Percentiles rank a stretch among this genome's conserved stretches.
phyloP scores from a whole-genome alignment of 1,140 invertebrate species.

The Anadara kagoshimensis region DNA sequence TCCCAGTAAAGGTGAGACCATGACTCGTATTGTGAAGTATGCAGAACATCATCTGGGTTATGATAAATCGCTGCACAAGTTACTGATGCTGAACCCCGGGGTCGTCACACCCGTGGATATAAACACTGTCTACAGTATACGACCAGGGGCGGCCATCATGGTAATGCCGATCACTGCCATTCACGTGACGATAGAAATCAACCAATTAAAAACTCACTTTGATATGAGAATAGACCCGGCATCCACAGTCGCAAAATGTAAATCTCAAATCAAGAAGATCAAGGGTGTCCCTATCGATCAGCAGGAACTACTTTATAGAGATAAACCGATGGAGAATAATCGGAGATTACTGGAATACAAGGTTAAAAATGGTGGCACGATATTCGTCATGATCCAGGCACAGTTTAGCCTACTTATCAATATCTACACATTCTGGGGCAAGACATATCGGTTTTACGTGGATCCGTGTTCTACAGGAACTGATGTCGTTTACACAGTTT shows the following conservation, averaged over 20 bases:
- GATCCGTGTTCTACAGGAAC: conserved; percentile 61
- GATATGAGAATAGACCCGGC: conserved; percentile 49
- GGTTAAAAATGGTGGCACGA: conserved; percentile 44
- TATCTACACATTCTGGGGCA: conserved; percentile 67
- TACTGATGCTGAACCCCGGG: conserved; percentile 50
- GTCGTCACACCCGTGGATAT: conserved; percentile 47
- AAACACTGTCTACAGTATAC: conserved; percentile 44
- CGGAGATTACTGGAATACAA: conserved; percentile 57
- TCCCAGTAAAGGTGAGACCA: conserved; percentile 49
- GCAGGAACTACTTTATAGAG: conserved; percentile 60
- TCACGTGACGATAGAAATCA: conserved; percentile 55
- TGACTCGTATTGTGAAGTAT: conserved; percentile 51
- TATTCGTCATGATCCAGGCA: conserved; percentile 62
- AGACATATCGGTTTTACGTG: conserved; percentile 58
- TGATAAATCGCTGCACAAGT: conserved; percentile 51
- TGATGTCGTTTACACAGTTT: conserved; percentile 53
- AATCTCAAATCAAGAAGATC: conserved; percentile 50
- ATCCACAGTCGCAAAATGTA: conserved; percentile 57
- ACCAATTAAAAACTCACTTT: conserved; percentile 56
- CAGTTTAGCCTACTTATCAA: conserved; percentile 61
- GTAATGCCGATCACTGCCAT: conserved; percentile 51
- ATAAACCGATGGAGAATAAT: conserved; percentile 57
- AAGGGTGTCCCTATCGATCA: conserved; percentile 58
- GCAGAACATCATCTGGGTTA: conserved; percentile 51
- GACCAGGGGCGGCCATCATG: conserved; percentile 56